A percentile compares a stretch with the other conserved stretches of the same genome.
phyloP scores from a whole-genome alignment of 1,140 invertebrate species.

The Coelopa frigida region DNA sequence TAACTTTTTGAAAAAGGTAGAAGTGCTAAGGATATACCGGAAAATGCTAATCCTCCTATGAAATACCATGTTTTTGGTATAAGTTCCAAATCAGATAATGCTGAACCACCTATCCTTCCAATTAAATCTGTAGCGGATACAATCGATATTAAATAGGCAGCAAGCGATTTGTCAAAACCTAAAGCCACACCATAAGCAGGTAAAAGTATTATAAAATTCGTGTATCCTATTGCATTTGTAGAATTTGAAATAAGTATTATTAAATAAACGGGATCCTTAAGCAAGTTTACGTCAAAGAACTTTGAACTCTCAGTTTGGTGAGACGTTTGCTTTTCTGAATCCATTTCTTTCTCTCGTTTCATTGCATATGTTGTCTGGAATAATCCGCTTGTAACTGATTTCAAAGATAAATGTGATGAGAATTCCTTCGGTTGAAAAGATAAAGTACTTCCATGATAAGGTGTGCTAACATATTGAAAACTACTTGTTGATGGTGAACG shows the following conservation, averaged over 20 bases:
- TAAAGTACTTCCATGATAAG: conserved; percentile 73
- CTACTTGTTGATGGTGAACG: conserved; percentile 69
- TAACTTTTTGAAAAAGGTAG: conserved; percentile 58
- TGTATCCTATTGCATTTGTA: conserved; percentile 77
- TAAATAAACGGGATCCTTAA: conserved; percentile 71
- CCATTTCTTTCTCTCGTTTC: conserved; percentile 10
- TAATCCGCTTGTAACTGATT: conserved; percentile 49
- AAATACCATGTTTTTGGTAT: conserved; percentile 77
- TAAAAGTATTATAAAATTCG: conserved; percentile 74
- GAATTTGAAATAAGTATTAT: conserved; percentile 76
- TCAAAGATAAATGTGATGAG: conserved; percentile 67
- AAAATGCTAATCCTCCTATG: conserved; percentile 65
- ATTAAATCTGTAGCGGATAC: conserved; percentile 71
- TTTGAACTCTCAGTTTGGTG: too few species aligned
- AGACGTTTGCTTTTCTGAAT: conserved; percentile 16
- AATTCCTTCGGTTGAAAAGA: conserved; percentile 70
- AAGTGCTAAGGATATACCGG: conserved; percentile 62
- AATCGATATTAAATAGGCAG: conserved; percentile 65
- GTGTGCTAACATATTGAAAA: conserved; percentile 74
- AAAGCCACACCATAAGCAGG: conserved; percentile 64
- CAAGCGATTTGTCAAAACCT: conserved; percentile 60
- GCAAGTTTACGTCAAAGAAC: conserved; percentile 66
- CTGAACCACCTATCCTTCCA: conserved; percentile 73
- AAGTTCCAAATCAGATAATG: conserved; percentile 62
- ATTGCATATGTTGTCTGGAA: too few species aligned